These are phyloP conservation scores for Eristalis intricaria DNA, from an alignment of 2,888 invertebrate genomes.

Conservation along the genomic window DNA sequence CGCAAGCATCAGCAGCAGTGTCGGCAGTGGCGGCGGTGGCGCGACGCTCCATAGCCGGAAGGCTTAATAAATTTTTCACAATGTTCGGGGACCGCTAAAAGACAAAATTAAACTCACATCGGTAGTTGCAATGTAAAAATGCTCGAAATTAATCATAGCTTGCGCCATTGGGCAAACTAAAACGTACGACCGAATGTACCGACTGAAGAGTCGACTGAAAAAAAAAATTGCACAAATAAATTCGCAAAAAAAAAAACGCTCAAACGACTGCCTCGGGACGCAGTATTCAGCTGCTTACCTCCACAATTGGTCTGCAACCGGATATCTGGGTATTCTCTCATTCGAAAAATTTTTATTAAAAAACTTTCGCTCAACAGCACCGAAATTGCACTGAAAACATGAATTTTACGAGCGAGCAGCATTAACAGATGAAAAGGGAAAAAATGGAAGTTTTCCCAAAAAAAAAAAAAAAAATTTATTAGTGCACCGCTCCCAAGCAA, in stretches of 20 bases:
- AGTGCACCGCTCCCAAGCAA: conserved; percentile 25
- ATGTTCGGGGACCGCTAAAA: conserved; percentile 34
- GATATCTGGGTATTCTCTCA: conserved; percentile 37
- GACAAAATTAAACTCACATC: conserved; percentile 58
- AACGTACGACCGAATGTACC: conserved; percentile 6
- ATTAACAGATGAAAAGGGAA: background rate
- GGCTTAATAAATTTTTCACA: conserved; percentile 47
- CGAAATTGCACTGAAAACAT: conserved; percentile 52
- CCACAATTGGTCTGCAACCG: conserved; percentile 49
- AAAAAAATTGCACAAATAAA: background rate
- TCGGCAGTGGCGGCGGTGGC: background rate
- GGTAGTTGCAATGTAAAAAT: conserved; percentile 53
- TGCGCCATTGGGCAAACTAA: conserved; percentile 52
- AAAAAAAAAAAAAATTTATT: conserved; percentile 28
- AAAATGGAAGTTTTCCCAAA: conserved; percentile 19
- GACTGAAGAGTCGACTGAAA: background rate
- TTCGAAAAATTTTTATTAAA: conserved; percentile 57
- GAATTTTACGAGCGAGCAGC: conserved; percentile 40
- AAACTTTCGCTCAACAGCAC: conserved; percentile 55
- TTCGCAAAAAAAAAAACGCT: background rate
- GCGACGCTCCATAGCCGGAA: conserved; percentile 29
- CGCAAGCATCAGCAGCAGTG: background rate
- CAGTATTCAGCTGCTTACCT: conserved; percentile 41
- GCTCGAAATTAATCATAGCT: conserved; percentile 58
- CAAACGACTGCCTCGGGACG: background rate